Percentiles rank a stretch among this genome's conserved stretches.
Evolutionary conservation across 2,888 invertebrate genomes (phyloP).

Genomic region (Spialia ferax): DNA sequence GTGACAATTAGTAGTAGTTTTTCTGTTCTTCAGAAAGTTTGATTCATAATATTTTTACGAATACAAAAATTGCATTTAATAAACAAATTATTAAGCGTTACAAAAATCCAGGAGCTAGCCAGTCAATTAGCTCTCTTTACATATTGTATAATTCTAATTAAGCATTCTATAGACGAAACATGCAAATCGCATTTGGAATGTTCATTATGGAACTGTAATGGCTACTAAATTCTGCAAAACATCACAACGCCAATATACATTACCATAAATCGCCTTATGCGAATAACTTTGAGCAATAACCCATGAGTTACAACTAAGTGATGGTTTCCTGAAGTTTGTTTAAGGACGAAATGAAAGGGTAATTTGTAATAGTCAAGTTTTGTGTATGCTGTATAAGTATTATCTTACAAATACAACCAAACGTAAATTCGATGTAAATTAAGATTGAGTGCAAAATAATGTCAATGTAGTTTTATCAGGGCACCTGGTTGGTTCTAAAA

Average conservation of each 20-base stretch:
- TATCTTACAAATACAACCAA: too few species aligned
- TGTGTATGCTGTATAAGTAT: too few species aligned
- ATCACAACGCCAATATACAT: conserved; percentile 14
- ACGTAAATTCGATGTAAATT: too few species aligned
- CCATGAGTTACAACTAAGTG: background rate
- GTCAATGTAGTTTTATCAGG: too few species aligned
- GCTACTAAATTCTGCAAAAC: conserved; percentile 24
- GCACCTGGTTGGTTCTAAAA: too few species aligned
- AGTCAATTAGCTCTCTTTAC: background rate
- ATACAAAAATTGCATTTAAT: too few species aligned
- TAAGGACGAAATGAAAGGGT: background rate
- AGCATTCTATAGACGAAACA: conserved; percentile 6
- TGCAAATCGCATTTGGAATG: conserved; percentile 22
- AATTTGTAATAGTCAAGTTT: too few species aligned
- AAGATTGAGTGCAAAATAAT: too few species aligned
- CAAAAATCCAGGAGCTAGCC: background rate
- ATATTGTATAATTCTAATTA: conserved; percentile 6
- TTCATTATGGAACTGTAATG: conserved; percentile 21
- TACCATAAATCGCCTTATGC: conserved; percentile 16
- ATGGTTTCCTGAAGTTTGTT: background rate
- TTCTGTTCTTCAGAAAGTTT: too few species aligned
- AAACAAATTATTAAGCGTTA: background rate
- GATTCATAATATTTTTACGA: too few species aligned
- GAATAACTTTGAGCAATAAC: conserved; percentile 11
- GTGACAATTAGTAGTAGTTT: too few species aligned